Evolutionary conservation across 2,888 invertebrate species (phyloP).

Genomic region (Standfussiana lucernea): DNA sequence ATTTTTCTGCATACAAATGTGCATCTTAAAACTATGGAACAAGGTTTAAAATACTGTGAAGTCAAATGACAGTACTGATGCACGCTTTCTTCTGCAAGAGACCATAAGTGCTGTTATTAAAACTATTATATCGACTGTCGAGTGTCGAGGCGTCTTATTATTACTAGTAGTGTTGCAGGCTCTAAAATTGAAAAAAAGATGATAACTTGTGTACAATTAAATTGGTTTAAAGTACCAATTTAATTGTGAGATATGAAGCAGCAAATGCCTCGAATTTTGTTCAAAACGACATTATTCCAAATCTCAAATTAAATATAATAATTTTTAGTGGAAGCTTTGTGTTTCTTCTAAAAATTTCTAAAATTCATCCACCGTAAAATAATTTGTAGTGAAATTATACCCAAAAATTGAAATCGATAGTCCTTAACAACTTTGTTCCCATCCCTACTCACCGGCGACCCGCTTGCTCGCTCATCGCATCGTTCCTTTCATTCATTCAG

Average conservation of each 20-base stretch:
- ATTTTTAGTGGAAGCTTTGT: not conserved
- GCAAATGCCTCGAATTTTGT: not conserved
- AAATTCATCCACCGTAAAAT: not conserved
- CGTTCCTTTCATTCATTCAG: slow-evolving; percentile 72
- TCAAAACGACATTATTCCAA: not conserved
- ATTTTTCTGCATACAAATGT: slow-evolving; percentile 11
- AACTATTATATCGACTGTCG: slow-evolving; percentile 62
- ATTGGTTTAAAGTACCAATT: no score
- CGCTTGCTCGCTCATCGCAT: slow-evolving; percentile 74
- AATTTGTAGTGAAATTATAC: not conserved
- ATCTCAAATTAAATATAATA: not conserved
- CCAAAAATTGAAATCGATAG: slow-evolving; percentile 21
- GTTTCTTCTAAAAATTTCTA: not conserved
- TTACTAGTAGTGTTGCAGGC: not conserved
- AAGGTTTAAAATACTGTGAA: slow-evolving; percentile 31
- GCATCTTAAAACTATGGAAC: accelerated
- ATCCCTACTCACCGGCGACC: slow-evolving; percentile 58
- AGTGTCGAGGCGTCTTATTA: slow-evolving; percentile 63
- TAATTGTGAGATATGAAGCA: not conserved
- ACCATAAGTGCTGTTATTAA: slow-evolving; percentile 25
- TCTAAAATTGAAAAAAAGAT: not conserved
- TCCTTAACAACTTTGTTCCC: slow-evolving; percentile 16
- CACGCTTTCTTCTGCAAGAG: slow-evolving; percentile 50
- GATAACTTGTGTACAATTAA: not conserved
- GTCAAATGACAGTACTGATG: slow-evolving; percentile 27